Evolutionary conservation across 2,113 vertebrate genomes (phyloP).

Genomic region (Dinomys branickii): DNA sequence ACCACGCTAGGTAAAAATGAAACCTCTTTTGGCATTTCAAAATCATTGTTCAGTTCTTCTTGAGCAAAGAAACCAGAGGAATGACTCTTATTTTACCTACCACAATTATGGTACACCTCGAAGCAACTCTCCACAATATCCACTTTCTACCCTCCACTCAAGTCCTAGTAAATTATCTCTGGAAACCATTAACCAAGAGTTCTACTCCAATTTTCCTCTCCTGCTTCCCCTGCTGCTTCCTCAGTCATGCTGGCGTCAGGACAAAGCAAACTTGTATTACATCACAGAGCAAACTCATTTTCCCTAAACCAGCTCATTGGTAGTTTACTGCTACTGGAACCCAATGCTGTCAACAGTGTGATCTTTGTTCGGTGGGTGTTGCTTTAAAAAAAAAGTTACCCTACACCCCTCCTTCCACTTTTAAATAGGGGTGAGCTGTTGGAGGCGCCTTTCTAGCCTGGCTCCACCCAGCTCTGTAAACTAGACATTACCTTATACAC

Average conservation of each 20-base stretch:
- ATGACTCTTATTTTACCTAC: conserved; percentile 67
- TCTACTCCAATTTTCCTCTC: conserved; percentile 71
- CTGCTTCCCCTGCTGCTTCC: conserved; percentile 45
- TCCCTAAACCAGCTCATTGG: conserved; percentile 79
- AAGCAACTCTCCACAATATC: conserved; percentile 54
- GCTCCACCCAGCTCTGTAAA: conserved; percentile 90
- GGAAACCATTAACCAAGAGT: conserved; percentile 77
- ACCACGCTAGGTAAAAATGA: conserved; percentile 32
- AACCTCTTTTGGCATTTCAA: conserved; percentile 58
- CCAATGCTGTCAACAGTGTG: conserved; percentile 82
- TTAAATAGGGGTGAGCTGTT: conserved; percentile 86
- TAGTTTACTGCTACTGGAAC: conserved; percentile 85
- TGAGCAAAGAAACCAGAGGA: conserved; percentile 17
- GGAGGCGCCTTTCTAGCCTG: conserved; percentile 88
- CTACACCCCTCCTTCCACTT: conserved; percentile 75
- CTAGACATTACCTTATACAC: conserved; percentile 99
- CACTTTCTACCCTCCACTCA: conserved; percentile 49
- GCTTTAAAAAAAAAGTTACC: conserved; percentile 69
- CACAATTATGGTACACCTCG: conserved; percentile 48
- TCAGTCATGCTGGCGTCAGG: conserved; percentile 79
- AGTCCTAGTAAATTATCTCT: conserved; percentile 64
- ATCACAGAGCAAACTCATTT: conserved; percentile 84
- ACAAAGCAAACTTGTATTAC: conserved; percentile 87
- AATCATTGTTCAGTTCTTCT: conserved; percentile 46
- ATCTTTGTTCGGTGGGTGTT: conserved; percentile 76